phyloP scores from a whole-genome alignment of 2,113 vertebrate genomes.

The Mormoops blainvillei region DNA sequence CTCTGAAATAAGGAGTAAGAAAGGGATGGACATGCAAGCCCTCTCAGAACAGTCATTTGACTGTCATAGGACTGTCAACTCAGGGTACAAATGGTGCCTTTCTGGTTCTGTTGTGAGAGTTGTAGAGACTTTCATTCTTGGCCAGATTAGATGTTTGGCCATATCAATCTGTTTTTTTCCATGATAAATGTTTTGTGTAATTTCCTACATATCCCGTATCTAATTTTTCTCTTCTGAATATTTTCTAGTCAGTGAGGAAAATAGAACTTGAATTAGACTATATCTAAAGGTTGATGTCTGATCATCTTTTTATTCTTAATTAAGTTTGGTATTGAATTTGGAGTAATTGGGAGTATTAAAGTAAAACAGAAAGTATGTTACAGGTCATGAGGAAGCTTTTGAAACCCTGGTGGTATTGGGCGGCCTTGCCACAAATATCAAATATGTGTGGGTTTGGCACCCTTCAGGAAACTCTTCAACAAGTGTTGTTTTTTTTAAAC shows the following conservation, averaged over 20 bases:
- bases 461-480: neutral
- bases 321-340: neutral
- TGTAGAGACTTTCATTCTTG: neutral
- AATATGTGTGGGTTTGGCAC: neutral
- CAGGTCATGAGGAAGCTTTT: neutral
- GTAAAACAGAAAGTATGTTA: neutral
- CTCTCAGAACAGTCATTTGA: neutral
- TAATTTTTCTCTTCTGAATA: neutral
- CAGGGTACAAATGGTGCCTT: neutral
- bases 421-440: neutral
- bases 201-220: neutral
- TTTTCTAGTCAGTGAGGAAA: neutral
- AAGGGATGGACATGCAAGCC: neutral
- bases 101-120: neutral
- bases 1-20: neutral
- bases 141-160: neutral
- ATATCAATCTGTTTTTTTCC: neutral
- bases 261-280: neutral
- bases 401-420: neutral
- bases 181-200: neutral
- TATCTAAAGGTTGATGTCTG: neutral
- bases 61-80: neutral
- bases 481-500: neutral
- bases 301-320: neutral
- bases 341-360: neutral